Evolutionary conservation across 2,797 vertebrate species (phyloP).

Genomic region (Falco naumanni): DNA sequence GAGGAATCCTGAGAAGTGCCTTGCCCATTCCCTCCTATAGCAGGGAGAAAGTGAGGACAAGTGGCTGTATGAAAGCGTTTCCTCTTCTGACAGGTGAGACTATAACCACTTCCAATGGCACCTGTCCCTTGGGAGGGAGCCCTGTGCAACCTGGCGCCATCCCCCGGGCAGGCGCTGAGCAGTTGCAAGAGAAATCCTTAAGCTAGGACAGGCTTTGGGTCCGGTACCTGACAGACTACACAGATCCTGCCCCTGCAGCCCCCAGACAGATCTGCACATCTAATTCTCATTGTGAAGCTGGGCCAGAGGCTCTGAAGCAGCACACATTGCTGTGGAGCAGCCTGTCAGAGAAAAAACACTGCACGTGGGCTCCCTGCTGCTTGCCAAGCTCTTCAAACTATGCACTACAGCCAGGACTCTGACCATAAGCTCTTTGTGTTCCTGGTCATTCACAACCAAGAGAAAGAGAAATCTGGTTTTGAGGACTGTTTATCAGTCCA

Average conservation of each 20-base stretch:
- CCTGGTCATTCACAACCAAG: conserved; percentile 19
- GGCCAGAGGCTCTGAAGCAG: not conserved
- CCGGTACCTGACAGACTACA: not conserved
- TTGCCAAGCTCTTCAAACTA: conserved; percentile 21
- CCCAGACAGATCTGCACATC: rapidly evolving
- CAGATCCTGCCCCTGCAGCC: rapidly evolving
- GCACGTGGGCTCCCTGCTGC: not conserved
- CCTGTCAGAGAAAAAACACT: not conserved
- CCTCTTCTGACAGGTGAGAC: not conserved
- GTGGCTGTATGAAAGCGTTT: not conserved
- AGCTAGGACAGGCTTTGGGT: not conserved
- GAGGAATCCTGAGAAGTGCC: not conserved
- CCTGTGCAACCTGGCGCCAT: not conserved
- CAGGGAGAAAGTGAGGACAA: not conserved
- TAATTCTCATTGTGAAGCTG: not conserved
- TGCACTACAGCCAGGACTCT: not conserved
- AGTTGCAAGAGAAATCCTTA: not conserved
- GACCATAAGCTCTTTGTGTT: conserved; percentile 34
- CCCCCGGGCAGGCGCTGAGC: rapidly evolving
- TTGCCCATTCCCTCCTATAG: not conserved
- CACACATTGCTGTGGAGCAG: not conserved
- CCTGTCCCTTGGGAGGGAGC: not conserved
- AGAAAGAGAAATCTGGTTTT: conserved; percentile 12
- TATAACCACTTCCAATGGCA: not conserved
- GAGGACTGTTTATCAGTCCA: not conserved